phyloP scores from a whole-genome alignment of 2,797 vertebrate species.

The Eidolon dupreanum region DNA sequence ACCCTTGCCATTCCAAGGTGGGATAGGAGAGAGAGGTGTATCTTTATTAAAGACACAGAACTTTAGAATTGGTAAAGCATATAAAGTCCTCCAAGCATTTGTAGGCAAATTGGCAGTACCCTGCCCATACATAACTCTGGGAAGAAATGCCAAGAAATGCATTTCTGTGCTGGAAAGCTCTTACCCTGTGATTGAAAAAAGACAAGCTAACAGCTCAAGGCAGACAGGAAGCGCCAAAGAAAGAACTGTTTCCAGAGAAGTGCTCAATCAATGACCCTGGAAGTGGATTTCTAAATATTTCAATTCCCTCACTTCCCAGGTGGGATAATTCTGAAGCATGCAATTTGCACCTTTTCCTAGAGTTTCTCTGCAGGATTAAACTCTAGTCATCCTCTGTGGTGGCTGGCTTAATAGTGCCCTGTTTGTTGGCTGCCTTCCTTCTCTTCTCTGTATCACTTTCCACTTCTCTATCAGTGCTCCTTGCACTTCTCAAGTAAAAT shows the following conservation, averaged over 20 bases:
- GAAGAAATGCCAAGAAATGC: neutral
- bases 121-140: neutral
- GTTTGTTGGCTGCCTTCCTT: neutral
- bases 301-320: neutral
- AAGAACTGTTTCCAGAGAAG: slow-evolving; percentile 14
- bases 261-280: neutral
- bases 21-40: neutral
- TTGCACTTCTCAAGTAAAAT: neutral
- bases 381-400: neutral
- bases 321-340: neutral
- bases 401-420: neutral
- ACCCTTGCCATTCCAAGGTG: neutral
- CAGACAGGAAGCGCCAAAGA: neutral
- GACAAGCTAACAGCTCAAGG: neutral
- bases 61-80: neutral
- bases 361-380: neutral
- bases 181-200: neutral
- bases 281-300: neutral
- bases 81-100: neutral
- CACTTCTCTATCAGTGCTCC: neutral
- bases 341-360: neutral
- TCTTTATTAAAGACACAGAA: neutral
- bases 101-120: neutral
- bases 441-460: neutral
- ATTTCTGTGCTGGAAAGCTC: neutral